Evolutionary conservation across 30 jellyfish, hydroid and myxozoan species (phyloP).

Genomic region (Aurelia sp.): DNA sequence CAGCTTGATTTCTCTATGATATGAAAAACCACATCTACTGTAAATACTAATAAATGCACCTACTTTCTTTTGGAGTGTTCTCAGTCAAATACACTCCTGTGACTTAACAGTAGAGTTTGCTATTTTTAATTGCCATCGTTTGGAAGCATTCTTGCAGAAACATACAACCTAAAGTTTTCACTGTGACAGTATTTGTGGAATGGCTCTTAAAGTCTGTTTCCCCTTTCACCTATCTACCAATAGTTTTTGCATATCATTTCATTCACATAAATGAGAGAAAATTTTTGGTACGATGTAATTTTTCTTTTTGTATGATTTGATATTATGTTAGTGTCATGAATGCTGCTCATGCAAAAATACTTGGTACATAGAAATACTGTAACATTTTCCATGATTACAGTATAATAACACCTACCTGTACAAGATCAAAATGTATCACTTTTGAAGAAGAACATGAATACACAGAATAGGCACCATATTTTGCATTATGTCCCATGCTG

Average conservation of each 20-base stretch:
- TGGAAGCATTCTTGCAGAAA: too few relatives aligned
- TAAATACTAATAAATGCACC: too few relatives aligned
- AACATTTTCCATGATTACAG: not conserved
- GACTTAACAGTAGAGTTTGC: too few relatives aligned
- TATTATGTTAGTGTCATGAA: conserved; percentile 10
- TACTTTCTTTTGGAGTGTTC: too few relatives aligned
- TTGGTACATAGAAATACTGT: not conserved
- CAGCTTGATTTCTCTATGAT: conserved; percentile 37
- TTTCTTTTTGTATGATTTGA: not conserved
- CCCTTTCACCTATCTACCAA: too few relatives aligned
- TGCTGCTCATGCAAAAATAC: not conserved
- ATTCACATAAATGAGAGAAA: not conserved
- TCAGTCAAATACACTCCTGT: too few relatives aligned
- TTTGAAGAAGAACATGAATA: conserved; percentile 15
- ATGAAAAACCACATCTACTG: not conserved
- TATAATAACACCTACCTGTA: conserved; percentile 31
- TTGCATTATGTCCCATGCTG: conserved; percentile 75
- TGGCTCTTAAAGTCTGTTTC: too few relatives aligned
- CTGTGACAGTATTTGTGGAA: too few relatives aligned
- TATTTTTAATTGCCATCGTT: too few relatives aligned
- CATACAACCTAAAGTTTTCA: too few relatives aligned
- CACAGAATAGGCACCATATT: conserved; percentile 52
- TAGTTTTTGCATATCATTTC: too few relatives aligned
- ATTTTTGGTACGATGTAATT: not conserved
- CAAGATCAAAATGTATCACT: conserved; percentile 36